Evolutionary conservation across 2,888 invertebrate species (phyloP).

Genomic region (Latrodectus elegans): DNA sequence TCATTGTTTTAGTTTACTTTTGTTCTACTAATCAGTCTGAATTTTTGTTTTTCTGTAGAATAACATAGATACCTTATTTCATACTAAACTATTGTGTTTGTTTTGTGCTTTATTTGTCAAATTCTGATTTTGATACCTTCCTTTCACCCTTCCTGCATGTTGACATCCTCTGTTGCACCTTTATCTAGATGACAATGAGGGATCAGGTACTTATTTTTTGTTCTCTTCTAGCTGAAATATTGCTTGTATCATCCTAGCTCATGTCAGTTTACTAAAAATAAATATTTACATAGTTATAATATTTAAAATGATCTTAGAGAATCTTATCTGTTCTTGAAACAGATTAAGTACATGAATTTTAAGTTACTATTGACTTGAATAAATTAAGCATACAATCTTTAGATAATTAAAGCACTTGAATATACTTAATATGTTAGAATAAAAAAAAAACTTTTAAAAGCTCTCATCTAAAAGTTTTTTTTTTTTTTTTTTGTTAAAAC

Average conservation of each 20-base stretch:
- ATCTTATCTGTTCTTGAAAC: too few relatives aligned
- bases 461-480: too few relatives aligned
- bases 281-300: too few relatives aligned
- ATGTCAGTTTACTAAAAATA: too few relatives aligned
- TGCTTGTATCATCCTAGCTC: background rate
- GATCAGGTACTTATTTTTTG: conserved; percentile 56
- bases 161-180: conserved; percentile 62
- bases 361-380: too few relatives aligned
- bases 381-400: too few relatives aligned
- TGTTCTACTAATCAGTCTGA: background rate
- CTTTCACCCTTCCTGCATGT: conserved; percentile 63
- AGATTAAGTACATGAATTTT: too few relatives aligned
- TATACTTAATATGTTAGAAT: too few relatives aligned
- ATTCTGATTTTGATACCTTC: conserved; percentile 42
- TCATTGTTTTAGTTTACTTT: background rate
- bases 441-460: too few relatives aligned
- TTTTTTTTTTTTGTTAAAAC: too few relatives aligned
- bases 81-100: background rate
- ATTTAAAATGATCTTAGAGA: too few relatives aligned
- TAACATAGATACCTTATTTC: background rate
- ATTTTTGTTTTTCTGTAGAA: background rate
- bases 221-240: conserved; percentile 14
- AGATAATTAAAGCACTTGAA: too few relatives aligned
- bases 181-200: conserved; percentile 59
- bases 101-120: background rate